These are phyloP conservation scores for Protaetia brevitarsis DNA, from an alignment of 1,140 invertebrate genomes.

Conservation along the genomic window DNA sequence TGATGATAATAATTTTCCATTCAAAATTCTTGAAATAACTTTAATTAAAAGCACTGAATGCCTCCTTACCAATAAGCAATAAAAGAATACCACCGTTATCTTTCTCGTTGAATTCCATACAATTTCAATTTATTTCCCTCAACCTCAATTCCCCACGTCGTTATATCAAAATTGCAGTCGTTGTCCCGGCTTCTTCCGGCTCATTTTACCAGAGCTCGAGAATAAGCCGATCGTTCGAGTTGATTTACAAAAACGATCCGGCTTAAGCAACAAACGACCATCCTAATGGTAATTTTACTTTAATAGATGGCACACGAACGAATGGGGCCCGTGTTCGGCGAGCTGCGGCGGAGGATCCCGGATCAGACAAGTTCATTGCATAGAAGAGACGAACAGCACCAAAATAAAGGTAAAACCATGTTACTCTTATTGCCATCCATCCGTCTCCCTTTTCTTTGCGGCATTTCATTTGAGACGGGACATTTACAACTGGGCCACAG, in stretches of 20 bases:
- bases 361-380: constrained; percentile 74
- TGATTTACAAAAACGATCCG: background rate
- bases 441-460: background rate
- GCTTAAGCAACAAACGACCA: background rate
- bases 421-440: constrained; percentile 8
- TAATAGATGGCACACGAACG: constrained; percentile 82
- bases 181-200: too few relatives aligned
- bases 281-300: constrained; percentile 22
- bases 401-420: constrained; percentile 61
- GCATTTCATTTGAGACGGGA: background rate
- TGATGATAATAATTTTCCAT: too few relatives aligned
- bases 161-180: too few relatives aligned
- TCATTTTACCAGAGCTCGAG: background rate
- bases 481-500: background rate
- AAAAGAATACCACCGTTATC: too few relatives aligned
- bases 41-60: too few relatives aligned
- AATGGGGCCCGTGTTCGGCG: constrained; percentile 80
- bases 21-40: too few relatives aligned
- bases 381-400: constrained; percentile 66
- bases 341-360: constrained; percentile 80
- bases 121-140: too few relatives aligned
- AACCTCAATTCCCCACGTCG: too few relatives aligned
- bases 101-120: too few relatives aligned
- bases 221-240: too few relatives aligned
- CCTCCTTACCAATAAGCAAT: too few relatives aligned